These are phyloP conservation scores for Uropetala carovei DNA, from an alignment of 2,888 invertebrate species.

Conservation along the genomic window DNA sequence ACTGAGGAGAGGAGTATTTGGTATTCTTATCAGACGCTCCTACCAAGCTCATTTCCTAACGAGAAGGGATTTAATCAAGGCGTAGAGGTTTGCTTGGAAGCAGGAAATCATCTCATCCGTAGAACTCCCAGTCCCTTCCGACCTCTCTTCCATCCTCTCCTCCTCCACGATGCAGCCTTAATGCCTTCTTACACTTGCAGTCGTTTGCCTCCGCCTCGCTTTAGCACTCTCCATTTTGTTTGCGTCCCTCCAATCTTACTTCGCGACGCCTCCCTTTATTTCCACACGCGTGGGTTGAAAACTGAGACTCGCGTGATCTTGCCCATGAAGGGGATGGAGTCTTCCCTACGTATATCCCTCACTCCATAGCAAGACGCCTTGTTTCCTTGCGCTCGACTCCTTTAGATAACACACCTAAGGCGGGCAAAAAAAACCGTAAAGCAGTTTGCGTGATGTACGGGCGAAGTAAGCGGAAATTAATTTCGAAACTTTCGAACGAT, in stretches of 20 bases:
- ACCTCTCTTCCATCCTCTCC: too few relatives aligned
- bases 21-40: conserved; percentile 25
- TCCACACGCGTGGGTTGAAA: too few relatives aligned
- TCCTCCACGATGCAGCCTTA: neutral
- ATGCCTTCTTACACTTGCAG: neutral
- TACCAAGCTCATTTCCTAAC: conserved; percentile 31
- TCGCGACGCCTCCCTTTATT: neutral
- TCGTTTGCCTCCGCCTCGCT: neutral
- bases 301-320: too few relatives aligned
- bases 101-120: neutral
- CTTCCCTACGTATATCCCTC: too few relatives aligned
- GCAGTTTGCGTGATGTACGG: too few relatives aligned
- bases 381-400: too few relatives aligned
- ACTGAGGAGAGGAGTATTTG: neutral
- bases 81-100: neutral
- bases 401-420: too few relatives aligned
- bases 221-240: neutral
- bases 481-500: too few relatives aligned
- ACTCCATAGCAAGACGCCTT: too few relatives aligned
- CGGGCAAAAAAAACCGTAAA: too few relatives aligned
- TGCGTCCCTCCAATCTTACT: neutral
- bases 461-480: too few relatives aligned
- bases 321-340: too few relatives aligned
- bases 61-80: conserved; percentile 51
- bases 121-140: neutral